Base-by-base conservation (phyloP, 1,140 invertebrate genomes). In the Oedothorax gibbosus region DNA sequence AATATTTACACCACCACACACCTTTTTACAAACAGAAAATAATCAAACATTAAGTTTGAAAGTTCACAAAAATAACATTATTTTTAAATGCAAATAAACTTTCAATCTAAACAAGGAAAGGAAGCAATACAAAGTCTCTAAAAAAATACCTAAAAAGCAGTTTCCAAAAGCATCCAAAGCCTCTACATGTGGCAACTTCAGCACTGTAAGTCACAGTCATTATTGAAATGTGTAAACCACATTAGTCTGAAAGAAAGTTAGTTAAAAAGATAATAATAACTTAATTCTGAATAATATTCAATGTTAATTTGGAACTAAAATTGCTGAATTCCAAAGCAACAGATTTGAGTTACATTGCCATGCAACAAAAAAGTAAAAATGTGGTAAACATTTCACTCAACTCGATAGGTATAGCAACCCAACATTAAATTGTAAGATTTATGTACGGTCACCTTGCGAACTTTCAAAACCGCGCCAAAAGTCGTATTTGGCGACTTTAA, bases 151-250 rank as follows among this genome's bases (percentile, higher is more conserved):
- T 93, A 85, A 94, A 91, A 12, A 97, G 91, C 88, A 97, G 92
- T 91, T 96, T 96, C 86, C 95, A 91, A 90, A 96, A 95, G 88
- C 94, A 96, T 85, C 95, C 95, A 89, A 96, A 95, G 75, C 95
- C 95, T 81, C 93, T 92, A 88, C 95, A 96, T 83, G 95, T 96
- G 73, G 96, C 95, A 86, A 97, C 95, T 92, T 97, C 94, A 21
- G 93, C 95, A 69, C 95, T 96, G 87, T 97, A 97, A 0, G 95
- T 95, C 20, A 97, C 94, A 86, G 96, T 97, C 96, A 97, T 96
- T 57, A 53, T 21, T 53, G n/a, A 10, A 53, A 10, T 49, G 7
- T 57, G 9, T 60, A 10, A 57, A 57, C 20, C 21, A 75, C 20
- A 14, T 75, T 35, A 75, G 35, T 57, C 72, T 75, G 18, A 75